Percentiles rank a stretch among this genome's conserved stretches.
Evolutionary conservation across 2,797 vertebrate genomes (phyloP).

Genomic region (Macropus fuliginosus): DNA sequence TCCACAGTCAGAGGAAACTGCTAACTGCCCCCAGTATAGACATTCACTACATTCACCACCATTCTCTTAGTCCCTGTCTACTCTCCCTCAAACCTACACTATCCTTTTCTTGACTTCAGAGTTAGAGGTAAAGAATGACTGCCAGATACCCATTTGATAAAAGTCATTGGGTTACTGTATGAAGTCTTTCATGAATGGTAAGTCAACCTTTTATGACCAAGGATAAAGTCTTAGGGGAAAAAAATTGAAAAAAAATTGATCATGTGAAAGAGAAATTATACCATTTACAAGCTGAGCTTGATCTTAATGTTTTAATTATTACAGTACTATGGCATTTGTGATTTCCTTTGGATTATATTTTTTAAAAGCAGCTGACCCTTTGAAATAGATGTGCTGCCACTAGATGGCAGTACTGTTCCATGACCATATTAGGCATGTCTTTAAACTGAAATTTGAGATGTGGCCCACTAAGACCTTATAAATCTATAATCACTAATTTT

Average conservation of each 20-base stretch:
- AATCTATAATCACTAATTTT: not conserved
- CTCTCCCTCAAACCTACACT: not conserved
- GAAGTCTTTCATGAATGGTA: not conserved
- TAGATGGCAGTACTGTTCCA: not conserved
- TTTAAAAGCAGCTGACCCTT: not conserved
- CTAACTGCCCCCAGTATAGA: not conserved
- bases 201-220: not conserved
- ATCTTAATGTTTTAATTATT: not conserved
- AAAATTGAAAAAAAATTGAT: not conserved
- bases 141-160: not conserved
- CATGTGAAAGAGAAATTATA: not conserved
- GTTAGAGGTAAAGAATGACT: not conserved
- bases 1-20: not conserved
- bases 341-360: not conserved
- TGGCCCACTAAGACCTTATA: not conserved
- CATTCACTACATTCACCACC: not conserved
- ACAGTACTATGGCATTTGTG: not conserved
- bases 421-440: not conserved
- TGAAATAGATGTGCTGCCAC: not conserved
- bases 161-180: not conserved
- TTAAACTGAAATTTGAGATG: not conserved
- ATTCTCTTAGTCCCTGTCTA: not conserved
- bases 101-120: not conserved
- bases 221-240: not conserved
- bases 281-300: not conserved